Conservation (phyloP, 2,888 invertebrate genomes). For the Eutolmus rufibarbis region DNA sequence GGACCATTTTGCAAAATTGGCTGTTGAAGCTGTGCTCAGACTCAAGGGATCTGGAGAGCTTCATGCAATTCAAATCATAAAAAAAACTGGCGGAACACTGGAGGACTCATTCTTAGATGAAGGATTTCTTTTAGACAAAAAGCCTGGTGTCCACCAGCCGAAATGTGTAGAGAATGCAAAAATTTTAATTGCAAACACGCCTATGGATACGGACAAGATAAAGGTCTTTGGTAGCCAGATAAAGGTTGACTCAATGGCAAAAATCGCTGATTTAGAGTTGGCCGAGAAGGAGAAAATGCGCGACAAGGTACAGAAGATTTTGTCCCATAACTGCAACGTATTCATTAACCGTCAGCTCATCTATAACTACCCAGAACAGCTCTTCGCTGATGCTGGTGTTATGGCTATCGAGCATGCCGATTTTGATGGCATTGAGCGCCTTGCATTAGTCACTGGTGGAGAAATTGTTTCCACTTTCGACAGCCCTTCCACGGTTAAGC, state of each 20-base stretch:
- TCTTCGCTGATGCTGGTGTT: slow-evolving; percentile 96
- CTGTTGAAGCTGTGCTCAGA: slow-evolving; percentile 94
- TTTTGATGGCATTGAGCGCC: slow-evolving; percentile 97
- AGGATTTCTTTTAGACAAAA: slow-evolving; percentile 94
- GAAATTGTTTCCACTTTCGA: slow-evolving; percentile 99
- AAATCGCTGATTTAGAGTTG: slow-evolving; percentile 95
- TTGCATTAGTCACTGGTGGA: slow-evolving; percentile 96
- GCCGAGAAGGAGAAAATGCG: slow-evolving; percentile 99
- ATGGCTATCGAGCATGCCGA: slow-evolving; percentile 99
- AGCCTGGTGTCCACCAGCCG: slow-evolving; percentile 97
- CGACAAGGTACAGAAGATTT: slow-evolving; percentile 96
- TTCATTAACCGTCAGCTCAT: slow-evolving; percentile 99
- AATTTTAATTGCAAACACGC: slow-evolving; percentile 98
- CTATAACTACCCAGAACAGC: slow-evolving; percentile 99
- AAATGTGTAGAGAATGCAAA: slow-evolving; percentile 90
- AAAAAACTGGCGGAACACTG: slow-evolving; percentile 92
- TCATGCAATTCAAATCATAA: slow-evolving; percentile 96
- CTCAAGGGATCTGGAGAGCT: slow-evolving; percentile 95
- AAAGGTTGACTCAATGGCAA: slow-evolving; percentile 89
- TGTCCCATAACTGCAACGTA: slow-evolving; percentile 93
- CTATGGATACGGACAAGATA: slow-evolving; percentile 99
- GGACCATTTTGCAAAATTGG: slow-evolving; percentile 92
- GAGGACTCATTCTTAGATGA: slow-evolving; percentile 96
- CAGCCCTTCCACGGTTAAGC: slow-evolving; percentile 86
- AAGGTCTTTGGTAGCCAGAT: slow-evolving; percentile 98